Evolutionary conservation across 1,140 invertebrate genomes (phyloP).

Genomic region (Rhyacophila brunnea): DNA sequence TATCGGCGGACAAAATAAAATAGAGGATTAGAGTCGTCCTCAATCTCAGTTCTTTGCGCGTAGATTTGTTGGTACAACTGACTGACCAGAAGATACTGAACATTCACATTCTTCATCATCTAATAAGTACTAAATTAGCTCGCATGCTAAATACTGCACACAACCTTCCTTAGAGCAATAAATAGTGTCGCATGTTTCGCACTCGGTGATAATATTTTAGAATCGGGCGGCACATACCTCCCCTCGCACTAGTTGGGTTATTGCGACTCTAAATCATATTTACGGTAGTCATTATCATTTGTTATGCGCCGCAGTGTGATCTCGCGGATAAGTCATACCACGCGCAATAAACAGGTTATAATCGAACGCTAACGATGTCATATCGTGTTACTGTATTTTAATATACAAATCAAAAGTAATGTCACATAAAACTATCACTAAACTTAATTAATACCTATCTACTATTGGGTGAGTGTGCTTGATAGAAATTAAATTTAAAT

Average conservation of each 20-base stretch:
- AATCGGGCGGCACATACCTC: constrained; percentile 9
- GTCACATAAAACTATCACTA: too few species aligned
- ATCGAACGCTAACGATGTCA: neutral
- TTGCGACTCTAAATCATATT: constrained; percentile 33
- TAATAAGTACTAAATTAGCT: too few species aligned
- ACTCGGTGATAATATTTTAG: constrained; percentile 30
- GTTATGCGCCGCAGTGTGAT: constrained; percentile 22
- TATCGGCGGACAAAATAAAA: too few species aligned
- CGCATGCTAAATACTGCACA: too few species aligned
- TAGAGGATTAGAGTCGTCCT: too few species aligned
- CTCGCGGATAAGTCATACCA: constrained; percentile 25
- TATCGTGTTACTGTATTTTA: neutral
- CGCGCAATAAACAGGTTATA: constrained; percentile 20
- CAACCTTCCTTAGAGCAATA: neutral
- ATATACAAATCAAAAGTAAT: neutral
- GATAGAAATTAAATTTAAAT: too few species aligned
- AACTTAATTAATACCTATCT: too few species aligned
- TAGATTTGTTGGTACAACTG: too few species aligned
- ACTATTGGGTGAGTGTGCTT: too few species aligned
- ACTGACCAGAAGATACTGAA: too few species aligned
- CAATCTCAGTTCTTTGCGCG: too few species aligned
- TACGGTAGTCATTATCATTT: constrained; percentile 34
- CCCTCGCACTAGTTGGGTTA: constrained; percentile 25
- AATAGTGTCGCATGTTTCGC: constrained; percentile 30
- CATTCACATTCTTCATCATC: too few species aligned